Percentiles rank a stretch among this genome's conserved stretches.
Evolutionary conservation across 2,113 vertebrate genomes (phyloP).

Genomic region (Dendrocopos noguchii): DNA sequence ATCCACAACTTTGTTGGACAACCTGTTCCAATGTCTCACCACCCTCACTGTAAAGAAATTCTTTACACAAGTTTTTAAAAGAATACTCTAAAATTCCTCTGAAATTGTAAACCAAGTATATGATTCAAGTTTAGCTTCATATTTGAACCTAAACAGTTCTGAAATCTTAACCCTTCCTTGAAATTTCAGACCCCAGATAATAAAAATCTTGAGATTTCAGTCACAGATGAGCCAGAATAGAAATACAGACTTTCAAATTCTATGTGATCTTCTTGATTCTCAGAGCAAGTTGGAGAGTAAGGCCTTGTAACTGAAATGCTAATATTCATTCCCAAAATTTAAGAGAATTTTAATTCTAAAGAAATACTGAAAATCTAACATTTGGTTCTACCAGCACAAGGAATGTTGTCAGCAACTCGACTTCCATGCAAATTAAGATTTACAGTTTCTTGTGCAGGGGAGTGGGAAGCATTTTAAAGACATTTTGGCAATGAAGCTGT

Average conservation of each 20-base stretch:
- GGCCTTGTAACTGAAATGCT: neutral
- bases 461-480: neutral
- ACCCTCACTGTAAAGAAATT: too few relatives aligned
- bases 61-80: neutral
- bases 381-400: neutral
- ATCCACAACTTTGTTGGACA: too few relatives aligned
- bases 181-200: neutral
- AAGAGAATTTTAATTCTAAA: neutral
- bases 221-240: neutral
- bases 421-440: neutral
- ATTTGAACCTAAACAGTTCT: neutral
- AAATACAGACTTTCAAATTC: neutral
- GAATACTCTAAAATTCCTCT: neutral
- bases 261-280: neutral
- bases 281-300: neutral
- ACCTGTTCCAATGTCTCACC: too few relatives aligned
- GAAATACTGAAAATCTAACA: neutral
- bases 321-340: neutral
- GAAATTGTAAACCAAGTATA: neutral
- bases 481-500: neutral
- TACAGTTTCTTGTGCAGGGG: neutral
- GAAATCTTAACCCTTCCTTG: neutral
- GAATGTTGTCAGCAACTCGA: neutral
- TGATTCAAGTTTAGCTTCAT: neutral
- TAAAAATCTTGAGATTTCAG: neutral